These are phyloP conservation scores for Blastobasis adustella DNA, from an alignment of 2,888 invertebrate species.

Conservation along the genomic window DNA sequence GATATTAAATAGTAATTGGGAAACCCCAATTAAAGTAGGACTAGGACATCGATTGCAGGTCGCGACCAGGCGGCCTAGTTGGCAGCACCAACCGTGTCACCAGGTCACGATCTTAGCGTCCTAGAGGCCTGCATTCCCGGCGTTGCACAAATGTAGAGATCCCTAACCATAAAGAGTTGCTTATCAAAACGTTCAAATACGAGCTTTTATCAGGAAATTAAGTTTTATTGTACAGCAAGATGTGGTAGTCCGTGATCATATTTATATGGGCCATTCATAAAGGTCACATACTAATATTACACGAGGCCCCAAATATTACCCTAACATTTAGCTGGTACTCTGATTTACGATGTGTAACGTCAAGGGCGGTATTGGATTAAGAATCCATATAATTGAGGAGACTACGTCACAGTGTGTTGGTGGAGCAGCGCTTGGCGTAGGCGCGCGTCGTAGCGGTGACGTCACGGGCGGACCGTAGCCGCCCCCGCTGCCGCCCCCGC, in stretches of 20 bases:
- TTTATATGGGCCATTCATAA: too few species aligned
- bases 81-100: conserved; percentile 14
- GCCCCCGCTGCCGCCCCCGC: conserved; percentile 24
- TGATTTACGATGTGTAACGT: too few species aligned
- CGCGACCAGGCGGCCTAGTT: conserved; percentile 55
- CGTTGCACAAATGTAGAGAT: too few species aligned
- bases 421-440: conserved; percentile 42
- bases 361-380: too few species aligned
- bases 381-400: conserved; percentile 22
- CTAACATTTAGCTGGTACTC: too few species aligned
- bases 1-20: background rate
- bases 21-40: conserved; percentile 20
- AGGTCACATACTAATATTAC: too few species aligned
- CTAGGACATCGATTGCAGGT: conserved; percentile 52
- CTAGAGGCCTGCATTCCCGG: conserved; percentile 39
- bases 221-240: too few species aligned
- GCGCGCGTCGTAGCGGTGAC: conserved; percentile 57
- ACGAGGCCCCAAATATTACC: too few species aligned
- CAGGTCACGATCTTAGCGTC: conserved; percentile 28
- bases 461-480: conserved; percentile 52
- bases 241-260: too few species aligned
- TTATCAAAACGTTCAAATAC: too few species aligned
- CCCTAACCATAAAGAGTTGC: too few species aligned
- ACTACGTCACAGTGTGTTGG: conserved; percentile 55
- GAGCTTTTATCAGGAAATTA: too few species aligned